Evolutionary conservation across 2,888 invertebrate genomes (phyloP), one percentile per base, ranked within the genome.

Genomic region (Anthrax anthrax): DNA sequence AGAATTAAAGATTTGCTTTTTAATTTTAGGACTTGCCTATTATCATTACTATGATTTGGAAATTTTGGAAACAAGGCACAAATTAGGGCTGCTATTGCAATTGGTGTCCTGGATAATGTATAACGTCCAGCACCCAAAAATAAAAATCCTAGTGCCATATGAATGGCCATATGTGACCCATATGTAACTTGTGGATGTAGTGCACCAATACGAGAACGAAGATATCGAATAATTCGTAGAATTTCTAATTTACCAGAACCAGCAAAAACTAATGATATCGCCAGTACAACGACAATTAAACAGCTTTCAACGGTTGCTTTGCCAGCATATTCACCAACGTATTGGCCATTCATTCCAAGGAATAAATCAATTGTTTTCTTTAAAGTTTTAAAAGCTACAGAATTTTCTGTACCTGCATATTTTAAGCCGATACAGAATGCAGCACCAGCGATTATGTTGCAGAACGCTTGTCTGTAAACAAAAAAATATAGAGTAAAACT

Each of bases 401-500:
- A 72, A 64, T 89, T 80, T 13, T 87, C 88, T 0, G 94, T 85
- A 36, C 97, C 96, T 1, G 97, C 96, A 72, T 84, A 97, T 53
- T 88, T 84, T 4, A 98, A 72, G 1, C 94, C 96, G 56, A 98
- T 69, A 9, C 90, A 88, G 72, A 97, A 85, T 56, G 94, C 91
- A 2, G 90, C 92, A 17, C 97, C 98, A 0, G 92, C 85, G 49
- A 94, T 76, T 52, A 96, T 90, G 67, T 96, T 95, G 69, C 95
- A 92, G 70, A 92, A 97, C 0, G 94, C 94, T 74, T 96, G 95
- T 58, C 89, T 89, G n/a, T n/a, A n/a, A n/a, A n/a, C n/a, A n/a
- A 60, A 37, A 72, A 66, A 34, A 36, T 17, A 16, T 37, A 45
- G 14, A 37, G 32, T 39, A 37, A 47, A 44, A 19, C 48, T 42